Percentiles rank a stretch among this genome's conserved stretches.
phyloP scores from a whole-genome alignment of 2,888 invertebrate genomes.

The Eupithecia vulgata region DNA sequence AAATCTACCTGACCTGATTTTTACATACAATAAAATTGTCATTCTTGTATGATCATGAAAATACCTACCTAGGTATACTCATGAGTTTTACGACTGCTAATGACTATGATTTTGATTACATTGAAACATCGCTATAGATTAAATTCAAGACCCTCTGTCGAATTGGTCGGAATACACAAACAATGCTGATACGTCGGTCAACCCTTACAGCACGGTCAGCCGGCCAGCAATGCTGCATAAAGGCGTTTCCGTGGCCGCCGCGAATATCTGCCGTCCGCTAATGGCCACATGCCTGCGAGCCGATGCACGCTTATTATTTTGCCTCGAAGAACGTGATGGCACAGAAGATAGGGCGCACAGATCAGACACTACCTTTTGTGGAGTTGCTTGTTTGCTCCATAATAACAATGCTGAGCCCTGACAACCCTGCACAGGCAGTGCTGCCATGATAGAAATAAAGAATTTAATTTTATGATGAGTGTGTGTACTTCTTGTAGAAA shows the following conservation, averaged over 20 bases:
- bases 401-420: background rate
- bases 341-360: constrained; percentile 35
- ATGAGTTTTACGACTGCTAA: background rate
- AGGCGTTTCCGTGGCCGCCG: background rate
- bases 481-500: too few relatives aligned
- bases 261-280: constrained; percentile 3
- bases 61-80: too few relatives aligned
- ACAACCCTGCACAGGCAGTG: background rate
- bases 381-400: too few relatives aligned
- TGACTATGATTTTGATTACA: too few relatives aligned
- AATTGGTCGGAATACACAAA: background rate
- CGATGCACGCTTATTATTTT: constrained; percentile 61
- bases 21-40: too few relatives aligned
- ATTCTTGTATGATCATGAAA: too few relatives aligned
- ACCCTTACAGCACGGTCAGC: background rate
- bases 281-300: constrained; percentile 52
- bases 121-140: background rate
- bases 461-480: too few relatives aligned
- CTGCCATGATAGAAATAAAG: too few relatives aligned
- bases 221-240: background rate
- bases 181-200: background rate
- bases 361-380: background rate
- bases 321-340: constrained; percentile 49
- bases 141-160: background rate
- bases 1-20: too few relatives aligned